A percentile compares a stretch with the other conserved stretches of the same genome.
Conservation (phyloP, 1,140 invertebrate species). For the Zaprionus davidi region DNA sequence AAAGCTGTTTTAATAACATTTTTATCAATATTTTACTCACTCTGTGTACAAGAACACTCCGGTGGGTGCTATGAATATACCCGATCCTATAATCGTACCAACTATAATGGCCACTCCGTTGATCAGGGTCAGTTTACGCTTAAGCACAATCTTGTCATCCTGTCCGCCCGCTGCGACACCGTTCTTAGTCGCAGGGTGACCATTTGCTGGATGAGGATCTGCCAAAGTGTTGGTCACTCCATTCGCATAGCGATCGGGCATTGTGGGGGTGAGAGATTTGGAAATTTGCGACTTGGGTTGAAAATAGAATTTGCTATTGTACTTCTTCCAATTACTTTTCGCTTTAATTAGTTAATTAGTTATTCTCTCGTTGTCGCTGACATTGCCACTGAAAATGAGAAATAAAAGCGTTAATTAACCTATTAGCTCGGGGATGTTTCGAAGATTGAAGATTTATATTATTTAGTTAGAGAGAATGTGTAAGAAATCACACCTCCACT, state of each 20-base stretch:
- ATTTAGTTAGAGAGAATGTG: background rate
- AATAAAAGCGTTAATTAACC: conserved; percentile 1
- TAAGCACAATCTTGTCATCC: conserved; percentile 87
- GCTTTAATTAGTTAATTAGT: conserved; percentile 8
- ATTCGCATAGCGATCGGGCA: conserved; percentile 79
- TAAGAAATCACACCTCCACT: background rate
- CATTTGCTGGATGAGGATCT: conserved; percentile 36
- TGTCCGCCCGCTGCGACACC: background rate
- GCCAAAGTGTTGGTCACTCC: conserved; percentile 72
- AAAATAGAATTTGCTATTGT: background rate
- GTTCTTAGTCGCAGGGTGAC: conserved; percentile 12
- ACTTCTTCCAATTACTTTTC: background rate
- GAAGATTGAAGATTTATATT: background rate
- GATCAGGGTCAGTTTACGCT: conserved; percentile 92
- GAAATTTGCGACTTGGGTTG: background rate
- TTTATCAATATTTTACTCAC: conserved; percentile 83
- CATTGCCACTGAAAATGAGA: conserved; percentile 62
- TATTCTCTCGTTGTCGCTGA: conserved; percentile 18
- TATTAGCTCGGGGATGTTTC: background rate
- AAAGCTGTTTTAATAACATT: background rate
- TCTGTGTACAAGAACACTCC: conserved; percentile 88
- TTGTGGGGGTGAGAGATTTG: conserved; percentile 21
- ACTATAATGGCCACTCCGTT: conserved; percentile 95
- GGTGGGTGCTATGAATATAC: conserved; percentile 92
- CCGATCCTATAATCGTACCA: conserved; percentile 93